Evolutionary conservation across 2,797 vertebrate genomes (phyloP).

Genomic region (Calcarius lapponicus): DNA sequence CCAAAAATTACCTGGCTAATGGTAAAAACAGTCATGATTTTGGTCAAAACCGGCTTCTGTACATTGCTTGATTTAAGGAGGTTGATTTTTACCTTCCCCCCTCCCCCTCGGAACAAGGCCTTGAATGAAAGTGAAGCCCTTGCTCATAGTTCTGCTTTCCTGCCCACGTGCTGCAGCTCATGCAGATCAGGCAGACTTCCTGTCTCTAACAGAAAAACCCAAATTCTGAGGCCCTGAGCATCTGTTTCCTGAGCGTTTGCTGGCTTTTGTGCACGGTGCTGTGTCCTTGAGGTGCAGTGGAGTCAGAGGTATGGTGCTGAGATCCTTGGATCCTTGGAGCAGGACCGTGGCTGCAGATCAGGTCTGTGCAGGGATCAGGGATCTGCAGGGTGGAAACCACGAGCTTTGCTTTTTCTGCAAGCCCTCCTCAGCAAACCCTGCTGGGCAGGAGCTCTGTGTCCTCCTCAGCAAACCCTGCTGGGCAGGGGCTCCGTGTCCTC

Average conservation of each 20-base stretch:
- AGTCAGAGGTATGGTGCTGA: neutral
- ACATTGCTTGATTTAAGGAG: rapidly evolving
- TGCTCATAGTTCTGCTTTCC: neutral
- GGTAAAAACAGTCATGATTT: neutral
- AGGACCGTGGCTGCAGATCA: neutral
- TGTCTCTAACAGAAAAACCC: neutral
- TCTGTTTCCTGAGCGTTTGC: neutral
- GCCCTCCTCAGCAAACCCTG: too few relatives aligned
- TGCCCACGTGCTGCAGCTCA: neutral
- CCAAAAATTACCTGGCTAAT: neutral
- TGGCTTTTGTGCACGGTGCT: neutral
- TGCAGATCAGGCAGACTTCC: neutral
- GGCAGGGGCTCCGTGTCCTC: too few relatives aligned
- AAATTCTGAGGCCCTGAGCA: neutral
- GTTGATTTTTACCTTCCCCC: neutral
- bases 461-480: too few relatives aligned
- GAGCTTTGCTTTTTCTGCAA: too few relatives aligned
- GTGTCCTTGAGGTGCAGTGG: rapidly evolving
- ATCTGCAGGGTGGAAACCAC: neutral
- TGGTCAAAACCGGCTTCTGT: neutral
- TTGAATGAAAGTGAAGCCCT: neutral
- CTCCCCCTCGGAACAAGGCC: neutral
- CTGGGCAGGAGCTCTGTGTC: too few relatives aligned
- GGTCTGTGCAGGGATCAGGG: neutral
- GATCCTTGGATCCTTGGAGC: neutral